Evolutionary conservation across 2,113 vertebrate species (phyloP), one percentile per base, ranked within the genome.

Genomic region (Panthera tigris): DNA sequence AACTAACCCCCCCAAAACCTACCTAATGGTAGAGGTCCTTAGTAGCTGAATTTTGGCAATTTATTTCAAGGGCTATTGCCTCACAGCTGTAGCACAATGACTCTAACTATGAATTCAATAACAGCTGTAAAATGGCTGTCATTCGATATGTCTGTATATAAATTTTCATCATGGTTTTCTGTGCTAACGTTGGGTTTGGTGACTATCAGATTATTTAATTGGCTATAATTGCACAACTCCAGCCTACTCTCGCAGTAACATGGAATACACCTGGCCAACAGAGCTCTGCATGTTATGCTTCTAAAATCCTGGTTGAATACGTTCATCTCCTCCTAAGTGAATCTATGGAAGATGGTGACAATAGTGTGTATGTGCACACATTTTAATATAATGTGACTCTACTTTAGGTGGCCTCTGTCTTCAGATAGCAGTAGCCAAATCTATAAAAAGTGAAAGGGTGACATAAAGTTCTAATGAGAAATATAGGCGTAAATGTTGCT

Each of bases 171-270:
- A 27, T 7, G 41, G n/a, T 21, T 95, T 66, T 27, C 12, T 27
- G 13, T 19, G 41, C 7, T 25, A 69, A 41, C 18, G 4, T 25
- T 57, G 45, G 41, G n/a, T 61, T 7, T 25, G 79, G 71, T 23
- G 8, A 85, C 15, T 57, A 66, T 27, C 27, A 74, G 39, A 68
- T 52, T 36, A 69, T 50, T 65, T 61, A 76, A 19, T 16, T 68
- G 12, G 57, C 48, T 48, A n/a, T 1, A 19, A 27, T 15, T 76
- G 36, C 29, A 48, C 25, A 1, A 31, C 1, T n/a, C 21, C 14
- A 41, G 10, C 1, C 8, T 14, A 1, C 4, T 33, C 3, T 85
- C 1, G 2, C 13, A 5, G 8, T 18, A 52, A 63, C 36, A 7
- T 16, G 19, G 31, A 76, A 29, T 57, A 74, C 3, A 29, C 23